Evolutionary conservation across 2,797 vertebrate genomes (phyloP), one percentile per base, ranked within the genome.

Genomic region (Argya squamiceps): DNA sequence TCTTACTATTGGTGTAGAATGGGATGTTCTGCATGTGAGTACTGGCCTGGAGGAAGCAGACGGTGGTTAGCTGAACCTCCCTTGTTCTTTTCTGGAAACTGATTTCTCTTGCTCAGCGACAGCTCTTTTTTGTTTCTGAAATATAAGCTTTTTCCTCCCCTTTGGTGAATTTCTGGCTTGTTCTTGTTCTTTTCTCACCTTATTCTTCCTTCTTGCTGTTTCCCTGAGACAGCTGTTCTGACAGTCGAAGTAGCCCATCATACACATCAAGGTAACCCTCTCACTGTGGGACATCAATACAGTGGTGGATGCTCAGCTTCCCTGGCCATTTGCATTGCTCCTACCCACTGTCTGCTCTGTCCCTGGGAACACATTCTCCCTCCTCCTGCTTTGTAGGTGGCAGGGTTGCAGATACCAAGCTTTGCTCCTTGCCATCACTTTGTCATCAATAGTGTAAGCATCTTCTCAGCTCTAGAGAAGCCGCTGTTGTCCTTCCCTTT

Each of bases 81-180:
- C 41, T 52, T 71, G 26, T 6, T 70, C 21, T 64, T 34, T 29
- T 52, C 32, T 39, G 19, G 49, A 60, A 86, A 43, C n/a, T 14
- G 2, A 23, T 84, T 78, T 39, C 13, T 62, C 7, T 62, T 55
- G 12, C 49, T 86, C 37, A 6, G 20, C 63, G 26, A 43, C 11
- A 63, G 6, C 19, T 2, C 2, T 75, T 18, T 55, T 58, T 55
- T 58, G 10, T 37, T 46, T 75, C 24, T 43, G 11, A 80, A 15
- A 39, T n/a, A 62, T 37, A 6, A 6, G 0, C 3, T 34, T 43
- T 69, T 22, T 3, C 18, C 6, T 23, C 8, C 4, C 11, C 8
- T 3, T 52, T 37, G 26, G 23, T 60, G 67, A 32, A 26, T 47
- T 62, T 76, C 21, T 60, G 29, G 4, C 52, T 81, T 75, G 15